Conservation (phyloP, 2,797 vertebrate genomes). For the Myotis daubentonii region DNA sequence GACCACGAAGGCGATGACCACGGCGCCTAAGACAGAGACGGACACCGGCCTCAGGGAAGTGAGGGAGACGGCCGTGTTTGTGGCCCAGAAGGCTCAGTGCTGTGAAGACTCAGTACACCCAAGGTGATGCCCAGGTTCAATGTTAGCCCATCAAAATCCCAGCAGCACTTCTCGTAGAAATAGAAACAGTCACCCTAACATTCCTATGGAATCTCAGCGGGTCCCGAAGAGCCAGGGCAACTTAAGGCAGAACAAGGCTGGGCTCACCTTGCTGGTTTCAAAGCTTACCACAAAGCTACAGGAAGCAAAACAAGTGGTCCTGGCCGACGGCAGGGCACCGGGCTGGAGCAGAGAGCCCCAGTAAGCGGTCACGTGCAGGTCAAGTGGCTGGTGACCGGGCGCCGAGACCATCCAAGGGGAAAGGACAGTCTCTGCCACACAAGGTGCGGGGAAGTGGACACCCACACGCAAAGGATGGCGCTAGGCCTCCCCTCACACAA, state of each 20-base stretch:
- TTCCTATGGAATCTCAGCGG: accelerated
- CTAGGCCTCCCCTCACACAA: background rate
- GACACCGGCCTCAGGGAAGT: background rate
- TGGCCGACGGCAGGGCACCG: accelerated
- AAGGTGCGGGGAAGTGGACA: accelerated
- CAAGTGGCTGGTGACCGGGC: accelerated
- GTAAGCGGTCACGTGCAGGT: accelerated
- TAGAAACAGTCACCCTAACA: background rate
- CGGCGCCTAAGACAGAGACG: slow-evolving; percentile 87
- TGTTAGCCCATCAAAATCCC: accelerated
- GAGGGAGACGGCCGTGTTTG: accelerated
- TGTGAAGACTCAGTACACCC: accelerated
- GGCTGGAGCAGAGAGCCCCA: accelerated
- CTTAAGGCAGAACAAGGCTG: background rate
- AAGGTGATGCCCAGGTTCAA: accelerated
- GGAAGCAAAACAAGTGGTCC: accelerated
- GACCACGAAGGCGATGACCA: slow-evolving; percentile 97
- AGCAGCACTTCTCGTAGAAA: background rate
- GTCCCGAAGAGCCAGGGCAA: accelerated
- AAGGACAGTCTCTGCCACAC: background rate
- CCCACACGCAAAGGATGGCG: accelerated
- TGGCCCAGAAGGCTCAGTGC: accelerated
- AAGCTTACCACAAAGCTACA: background rate
- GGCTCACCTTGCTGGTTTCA: background rate
- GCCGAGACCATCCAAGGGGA: background rate